A percentile compares a stretch with the other conserved stretches of the same genome.
phyloP scores from a whole-genome alignment of 2,888 invertebrate genomes.

The Sarcophaga carnaria region DNA sequence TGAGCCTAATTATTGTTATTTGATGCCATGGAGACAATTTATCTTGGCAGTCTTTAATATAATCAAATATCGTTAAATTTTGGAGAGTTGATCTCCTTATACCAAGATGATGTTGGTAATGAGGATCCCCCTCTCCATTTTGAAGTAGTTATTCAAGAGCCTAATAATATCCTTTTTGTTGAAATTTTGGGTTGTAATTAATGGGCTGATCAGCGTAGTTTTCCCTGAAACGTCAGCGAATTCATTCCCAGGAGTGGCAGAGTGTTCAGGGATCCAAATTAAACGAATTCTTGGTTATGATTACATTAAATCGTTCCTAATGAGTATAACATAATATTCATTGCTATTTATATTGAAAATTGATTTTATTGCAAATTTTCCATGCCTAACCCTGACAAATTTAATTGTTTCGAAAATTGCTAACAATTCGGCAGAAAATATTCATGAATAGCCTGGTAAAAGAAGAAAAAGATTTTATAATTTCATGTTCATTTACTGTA shows the following conservation, averaged over 20 bases:
- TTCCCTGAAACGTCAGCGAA: slow-evolving; percentile 14
- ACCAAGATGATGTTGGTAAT: neutral
- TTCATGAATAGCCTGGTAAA: neutral
- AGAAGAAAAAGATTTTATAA: slow-evolving; percentile 15
- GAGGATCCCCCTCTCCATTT: neutral
- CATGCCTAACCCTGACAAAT: neutral
- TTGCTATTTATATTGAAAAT: neutral
- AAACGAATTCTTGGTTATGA: neutral
- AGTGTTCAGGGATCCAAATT: slow-evolving; percentile 15
- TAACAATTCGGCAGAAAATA: slow-evolving; percentile 14
- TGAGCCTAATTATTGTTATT: neutral
- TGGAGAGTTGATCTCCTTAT: neutral
- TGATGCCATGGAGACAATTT: neutral
- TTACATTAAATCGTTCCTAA: neutral
- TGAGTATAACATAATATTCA: neutral
- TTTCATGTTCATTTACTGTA: neutral
- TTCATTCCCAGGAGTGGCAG: slow-evolving; percentile 7
- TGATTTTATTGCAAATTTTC: slow-evolving; percentile 15
- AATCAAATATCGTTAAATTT: neutral
- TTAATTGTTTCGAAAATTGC: neutral
- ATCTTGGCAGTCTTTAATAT: neutral
- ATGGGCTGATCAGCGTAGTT: neutral
- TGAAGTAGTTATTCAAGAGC: neutral
- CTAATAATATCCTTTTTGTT: neutral
- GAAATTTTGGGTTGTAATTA: neutral